Conservation (phyloP, 2,113 vertebrate species). For the Marcusenius ussheri region DNA sequence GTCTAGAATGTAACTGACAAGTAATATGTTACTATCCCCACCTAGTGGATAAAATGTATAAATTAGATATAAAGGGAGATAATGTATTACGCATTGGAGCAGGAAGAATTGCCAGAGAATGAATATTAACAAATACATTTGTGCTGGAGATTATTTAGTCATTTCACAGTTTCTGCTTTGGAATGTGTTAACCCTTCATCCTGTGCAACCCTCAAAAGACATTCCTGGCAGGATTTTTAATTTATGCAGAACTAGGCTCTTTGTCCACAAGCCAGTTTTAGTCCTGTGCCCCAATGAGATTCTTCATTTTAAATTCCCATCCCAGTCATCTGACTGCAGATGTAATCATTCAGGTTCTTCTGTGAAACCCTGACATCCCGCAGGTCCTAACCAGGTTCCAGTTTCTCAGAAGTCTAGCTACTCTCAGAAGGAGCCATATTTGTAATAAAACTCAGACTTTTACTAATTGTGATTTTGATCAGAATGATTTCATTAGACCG, state of each 20-base stretch:
- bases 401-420: background rate
- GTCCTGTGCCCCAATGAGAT: background rate
- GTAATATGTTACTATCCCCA: constrained; percentile 3
- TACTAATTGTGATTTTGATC: background rate
- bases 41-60: constrained; percentile 6
- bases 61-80: background rate
- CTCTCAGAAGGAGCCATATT: background rate
- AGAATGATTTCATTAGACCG: background rate
- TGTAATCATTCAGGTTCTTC: background rate
- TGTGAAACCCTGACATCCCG: background rate
- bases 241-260: background rate
- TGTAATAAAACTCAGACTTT: background rate
- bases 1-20: background rate
- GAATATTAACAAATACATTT: background rate
- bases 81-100: background rate
- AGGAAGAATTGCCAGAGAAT: background rate
- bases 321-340: background rate
- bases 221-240: background rate
- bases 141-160: background rate
- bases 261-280: constrained; percentile 5
- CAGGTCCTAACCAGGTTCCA: background rate
- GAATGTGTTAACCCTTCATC: constrained; percentile 7
- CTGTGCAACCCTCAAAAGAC: background rate
- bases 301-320: background rate
- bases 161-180: background rate